Percentiles rank a stretch among this genome's conserved stretches.
Evolutionary conservation across 2,113 vertebrate genomes (phyloP).

Genomic region (Sinocyclocheilus grahami): DNA sequence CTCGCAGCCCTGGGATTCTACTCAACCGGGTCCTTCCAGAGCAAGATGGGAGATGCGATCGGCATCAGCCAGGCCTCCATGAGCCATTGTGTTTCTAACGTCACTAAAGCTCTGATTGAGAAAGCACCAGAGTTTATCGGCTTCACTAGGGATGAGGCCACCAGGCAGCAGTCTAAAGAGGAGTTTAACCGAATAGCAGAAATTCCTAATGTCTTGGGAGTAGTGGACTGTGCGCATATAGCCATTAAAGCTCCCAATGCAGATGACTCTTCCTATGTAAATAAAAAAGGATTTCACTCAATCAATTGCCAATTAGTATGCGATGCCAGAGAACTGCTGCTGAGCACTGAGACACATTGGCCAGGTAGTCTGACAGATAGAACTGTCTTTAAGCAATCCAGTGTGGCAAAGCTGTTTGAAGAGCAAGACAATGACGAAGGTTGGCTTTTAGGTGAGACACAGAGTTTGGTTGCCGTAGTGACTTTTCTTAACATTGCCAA

Average conservation of each 20-base stretch:
- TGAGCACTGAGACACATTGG: constrained; percentile 90
- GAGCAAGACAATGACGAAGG: constrained; percentile 77
- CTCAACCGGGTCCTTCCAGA: constrained; percentile 95
- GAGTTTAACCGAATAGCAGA: constrained; percentile 89
- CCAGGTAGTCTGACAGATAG: constrained; percentile 85
- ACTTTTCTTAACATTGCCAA: neutral
- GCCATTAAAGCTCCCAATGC: constrained; percentile 95
- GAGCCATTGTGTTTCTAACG: constrained; percentile 94
- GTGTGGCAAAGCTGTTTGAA: constrained; percentile 79
- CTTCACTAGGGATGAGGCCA: constrained; percentile 79
- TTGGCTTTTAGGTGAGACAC: constrained; percentile 89
- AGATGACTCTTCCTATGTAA: constrained; percentile 91
- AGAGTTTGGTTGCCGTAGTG: neutral
- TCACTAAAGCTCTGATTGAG: constrained; percentile 91
- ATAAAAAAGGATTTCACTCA: constrained; percentile 92
- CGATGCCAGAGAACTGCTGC: constrained; percentile 84
- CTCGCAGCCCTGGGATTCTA: constrained; percentile 96
- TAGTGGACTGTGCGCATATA: constrained; percentile 89
- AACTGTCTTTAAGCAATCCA: constrained; percentile 82
- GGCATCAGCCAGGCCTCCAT: constrained; percentile 98
- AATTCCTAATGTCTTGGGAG: constrained; percentile 88
- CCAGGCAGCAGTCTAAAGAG: constrained; percentile 81
- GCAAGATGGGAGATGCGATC: constrained; percentile 93
- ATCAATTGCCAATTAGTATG: constrained; percentile 92
- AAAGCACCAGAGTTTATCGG: constrained; percentile 87